Evolutionary conservation across 2,888 invertebrate species (phyloP).

Genomic region (Julus scandinavius): DNA sequence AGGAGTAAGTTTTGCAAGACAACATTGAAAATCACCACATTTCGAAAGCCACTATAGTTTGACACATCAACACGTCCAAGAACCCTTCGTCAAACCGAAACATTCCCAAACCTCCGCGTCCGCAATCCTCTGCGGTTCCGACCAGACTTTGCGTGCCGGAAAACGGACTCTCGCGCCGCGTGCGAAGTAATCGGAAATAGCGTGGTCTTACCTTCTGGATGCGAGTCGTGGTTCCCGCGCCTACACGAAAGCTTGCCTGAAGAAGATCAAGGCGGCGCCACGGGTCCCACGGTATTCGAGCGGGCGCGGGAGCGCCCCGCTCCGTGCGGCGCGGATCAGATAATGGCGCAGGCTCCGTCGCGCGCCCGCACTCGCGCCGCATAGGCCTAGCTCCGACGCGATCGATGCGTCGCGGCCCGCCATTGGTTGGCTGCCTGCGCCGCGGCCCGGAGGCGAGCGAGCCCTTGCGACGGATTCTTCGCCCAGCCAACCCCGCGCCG

Average conservation of each 20-base stretch:
- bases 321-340: conserved; percentile 19
- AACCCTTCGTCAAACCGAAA: too few relatives aligned
- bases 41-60: too few relatives aligned
- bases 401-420: background rate
- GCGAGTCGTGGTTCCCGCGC: too few relatives aligned
- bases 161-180: too few relatives aligned
- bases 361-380: background rate
- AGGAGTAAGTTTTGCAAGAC: too few relatives aligned
- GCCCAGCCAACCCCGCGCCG: background rate
- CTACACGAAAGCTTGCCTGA: background rate
- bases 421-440: background rate
- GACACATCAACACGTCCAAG: too few relatives aligned
- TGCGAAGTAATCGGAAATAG: too few relatives aligned
- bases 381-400: background rate
- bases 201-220: too few relatives aligned
- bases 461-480: background rate
- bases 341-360: conserved; percentile 31
- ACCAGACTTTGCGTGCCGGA: too few relatives aligned
- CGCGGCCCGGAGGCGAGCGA: conserved; percentile 24
- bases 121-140: too few relatives aligned
- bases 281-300: background rate
- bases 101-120: too few relatives aligned
- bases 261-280: background rate
- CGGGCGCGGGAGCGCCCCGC: background rate
- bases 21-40: too few relatives aligned